phyloP scores from a whole-genome alignment of 2,888 invertebrate species.

The Caenorhabditis angaria region DNA sequence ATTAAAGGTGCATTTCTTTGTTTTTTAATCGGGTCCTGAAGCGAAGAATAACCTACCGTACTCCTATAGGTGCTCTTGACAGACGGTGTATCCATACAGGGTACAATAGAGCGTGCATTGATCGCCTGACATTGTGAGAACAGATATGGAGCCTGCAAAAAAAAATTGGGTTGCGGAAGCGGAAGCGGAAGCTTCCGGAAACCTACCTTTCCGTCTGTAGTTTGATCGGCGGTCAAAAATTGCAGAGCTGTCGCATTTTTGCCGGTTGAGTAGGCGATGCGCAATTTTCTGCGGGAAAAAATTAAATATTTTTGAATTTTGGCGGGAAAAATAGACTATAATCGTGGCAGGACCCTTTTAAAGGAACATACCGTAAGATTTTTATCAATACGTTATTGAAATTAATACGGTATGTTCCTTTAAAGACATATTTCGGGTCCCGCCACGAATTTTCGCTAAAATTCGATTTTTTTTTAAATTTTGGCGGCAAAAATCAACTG shows the following conservation, averaged over 20 bases:
- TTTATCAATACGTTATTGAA: too few relatives aligned
- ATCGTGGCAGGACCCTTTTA: too few relatives aligned
- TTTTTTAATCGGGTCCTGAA: too few relatives aligned
- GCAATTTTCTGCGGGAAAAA: constrained; percentile 53
- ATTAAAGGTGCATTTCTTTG: neutral
- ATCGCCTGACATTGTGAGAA: constrained; percentile 79
- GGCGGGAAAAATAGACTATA: too few relatives aligned
- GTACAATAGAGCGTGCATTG: constrained; percentile 86
- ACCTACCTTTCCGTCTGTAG: constrained; percentile 83
- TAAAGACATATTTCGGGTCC: too few relatives aligned
- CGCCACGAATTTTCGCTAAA: too few relatives aligned
- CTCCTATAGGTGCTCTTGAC: constrained; percentile 87
- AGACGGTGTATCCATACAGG: constrained; percentile 90
- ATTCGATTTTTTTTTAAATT: too few relatives aligned
- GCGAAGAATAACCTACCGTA: constrained; percentile 71
- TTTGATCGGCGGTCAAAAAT: constrained; percentile 87
- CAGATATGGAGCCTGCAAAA: constrained; percentile 80
- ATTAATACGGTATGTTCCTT: too few relatives aligned
- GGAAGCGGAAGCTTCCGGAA: neutral
- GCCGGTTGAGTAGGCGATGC: constrained; percentile 81
- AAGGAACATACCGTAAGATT: too few relatives aligned
- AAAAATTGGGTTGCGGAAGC: neutral
- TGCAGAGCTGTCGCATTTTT: constrained; percentile 85
- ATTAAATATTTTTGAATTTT: constrained; percentile 1
- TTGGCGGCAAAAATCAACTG: too few relatives aligned